Conservation (phyloP, 2,888 invertebrate species). For the Lepidocyrtinus sp. region DNA sequence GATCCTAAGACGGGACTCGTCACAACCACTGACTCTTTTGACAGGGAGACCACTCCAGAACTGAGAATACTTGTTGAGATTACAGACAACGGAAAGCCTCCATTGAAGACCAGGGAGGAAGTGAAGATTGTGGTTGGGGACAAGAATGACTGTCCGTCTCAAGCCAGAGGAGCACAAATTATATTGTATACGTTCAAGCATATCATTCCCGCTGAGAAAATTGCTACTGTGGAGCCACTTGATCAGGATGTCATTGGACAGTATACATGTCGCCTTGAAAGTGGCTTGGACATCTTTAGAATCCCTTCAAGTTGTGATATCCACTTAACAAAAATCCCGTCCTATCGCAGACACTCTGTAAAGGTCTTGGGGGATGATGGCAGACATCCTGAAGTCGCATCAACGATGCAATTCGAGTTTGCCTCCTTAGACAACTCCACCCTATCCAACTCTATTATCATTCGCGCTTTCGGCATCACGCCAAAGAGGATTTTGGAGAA, state of each 20-base stretch:
- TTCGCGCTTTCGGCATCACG: slow-evolving; percentile 82
- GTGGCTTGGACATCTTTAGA: slow-evolving; percentile 70
- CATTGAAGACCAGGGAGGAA: slow-evolving; percentile 86
- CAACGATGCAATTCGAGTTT: slow-evolving; percentile 88
- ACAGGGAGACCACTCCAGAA: slow-evolving; percentile 88
- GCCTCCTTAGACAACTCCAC: slow-evolving; percentile 85
- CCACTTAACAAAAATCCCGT: slow-evolving; percentile 81
- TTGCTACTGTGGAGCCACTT: slow-evolving; percentile 93
- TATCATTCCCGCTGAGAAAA: slow-evolving; percentile 83
- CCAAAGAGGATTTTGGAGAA: slow-evolving; percentile 84
- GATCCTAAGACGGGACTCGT: slow-evolving; percentile 93
- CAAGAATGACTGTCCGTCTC: slow-evolving; percentile 94
- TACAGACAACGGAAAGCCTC: slow-evolving; percentile 88
- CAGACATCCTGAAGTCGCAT: slow-evolving; percentile 87
- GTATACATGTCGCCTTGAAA: slow-evolving; percentile 86
- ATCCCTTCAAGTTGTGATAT: slow-evolving; percentile 87
- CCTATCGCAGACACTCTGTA: slow-evolving; percentile 75
- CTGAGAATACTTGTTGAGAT: slow-evolving; percentile 92
- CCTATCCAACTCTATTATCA: slow-evolving; percentile 85
- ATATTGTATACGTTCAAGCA: slow-evolving; percentile 85
- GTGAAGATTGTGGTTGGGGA: slow-evolving; percentile 93
- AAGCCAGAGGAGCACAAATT: slow-evolving; percentile 85
- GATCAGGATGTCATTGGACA: slow-evolving; percentile 93
- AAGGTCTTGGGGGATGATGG: slow-evolving; percentile 92
- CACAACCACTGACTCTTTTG: slow-evolving; percentile 89